Percentiles rank a stretch among this genome's conserved stretches.
phyloP scores from a whole-genome alignment of 2,888 invertebrate species.

The Gymnosoma rotundatum region DNA sequence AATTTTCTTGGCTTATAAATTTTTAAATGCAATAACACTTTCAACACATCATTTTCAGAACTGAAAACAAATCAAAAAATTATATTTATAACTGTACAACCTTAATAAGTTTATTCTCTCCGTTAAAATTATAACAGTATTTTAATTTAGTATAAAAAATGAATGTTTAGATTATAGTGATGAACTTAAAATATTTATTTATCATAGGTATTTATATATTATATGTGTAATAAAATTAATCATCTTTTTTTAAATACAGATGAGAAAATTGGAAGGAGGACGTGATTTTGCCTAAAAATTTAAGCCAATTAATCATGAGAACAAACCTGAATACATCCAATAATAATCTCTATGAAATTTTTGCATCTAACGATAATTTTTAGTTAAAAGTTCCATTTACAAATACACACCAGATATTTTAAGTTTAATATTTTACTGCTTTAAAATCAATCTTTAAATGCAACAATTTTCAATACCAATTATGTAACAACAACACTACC shows the following conservation, averaged over 20 bases:
- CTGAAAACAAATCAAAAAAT: too few species aligned
- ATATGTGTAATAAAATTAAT: constrained; percentile 69
- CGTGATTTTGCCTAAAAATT: constrained; percentile 69
- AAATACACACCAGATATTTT: background rate
- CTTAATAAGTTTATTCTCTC: too few species aligned
- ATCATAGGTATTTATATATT: constrained; percentile 14
- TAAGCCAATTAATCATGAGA: background rate
- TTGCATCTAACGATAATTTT: constrained; percentile 19
- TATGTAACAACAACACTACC: background rate
- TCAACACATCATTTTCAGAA: too few species aligned
- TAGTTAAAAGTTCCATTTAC: background rate
- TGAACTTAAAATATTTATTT: constrained; percentile 34
- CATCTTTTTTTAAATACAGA: constrained; percentile 72
- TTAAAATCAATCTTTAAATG: too few species aligned
- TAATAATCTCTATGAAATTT: constrained; percentile 16
- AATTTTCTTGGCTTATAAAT: too few species aligned
- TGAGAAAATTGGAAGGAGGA: constrained; percentile 77
- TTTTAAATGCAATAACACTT: too few species aligned
- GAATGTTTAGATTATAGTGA: too few species aligned
- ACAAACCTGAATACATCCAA: constrained; percentile 2
- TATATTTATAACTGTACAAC: too few species aligned
- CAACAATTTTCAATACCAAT: background rate
- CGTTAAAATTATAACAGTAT: too few species aligned
- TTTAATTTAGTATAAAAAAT: too few species aligned
- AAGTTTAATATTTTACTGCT: too few species aligned